These are phyloP conservation scores for Pteromalus puparum DNA, from an alignment of 1,140 invertebrate genomes.

Conservation along the genomic window DNA sequence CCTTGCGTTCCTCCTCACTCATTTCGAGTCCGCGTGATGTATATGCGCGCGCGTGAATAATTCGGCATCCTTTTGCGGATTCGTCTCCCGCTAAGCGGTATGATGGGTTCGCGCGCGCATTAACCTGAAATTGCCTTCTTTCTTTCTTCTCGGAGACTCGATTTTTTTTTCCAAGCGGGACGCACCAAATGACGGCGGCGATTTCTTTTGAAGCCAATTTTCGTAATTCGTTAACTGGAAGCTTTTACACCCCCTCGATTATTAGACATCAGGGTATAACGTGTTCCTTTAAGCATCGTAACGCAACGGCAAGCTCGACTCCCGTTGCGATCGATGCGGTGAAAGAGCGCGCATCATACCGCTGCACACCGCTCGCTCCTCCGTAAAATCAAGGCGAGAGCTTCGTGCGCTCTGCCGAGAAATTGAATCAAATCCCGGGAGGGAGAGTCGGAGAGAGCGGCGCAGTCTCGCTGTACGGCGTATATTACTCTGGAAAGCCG, in stretches of 20 bases:
- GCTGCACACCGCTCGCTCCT: not conserved
- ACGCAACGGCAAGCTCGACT: not conserved
- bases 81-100: conserved; percentile 31
- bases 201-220: conserved; percentile 7
- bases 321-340: not conserved
- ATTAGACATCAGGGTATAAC: too few species aligned
- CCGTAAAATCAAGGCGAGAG: not conserved
- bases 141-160: not conserved
- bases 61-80: conserved; percentile 33
- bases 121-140: not conserved
- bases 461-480: not conserved
- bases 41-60: conserved; percentile 19
- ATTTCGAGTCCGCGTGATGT: not conserved
- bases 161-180: too few species aligned
- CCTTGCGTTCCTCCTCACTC: not conserved
- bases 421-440: conserved; percentile 49
- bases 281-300: too few species aligned
- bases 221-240: too few species aligned
- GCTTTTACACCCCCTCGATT: too few species aligned
- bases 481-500: not conserved
- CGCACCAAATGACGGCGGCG: not conserved
- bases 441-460: not conserved
- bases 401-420: not conserved
- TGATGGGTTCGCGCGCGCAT: not conserved
- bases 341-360: not conserved